Conservation (phyloP, 2,113 vertebrate genomes). For the Calypte anna region DNA sequence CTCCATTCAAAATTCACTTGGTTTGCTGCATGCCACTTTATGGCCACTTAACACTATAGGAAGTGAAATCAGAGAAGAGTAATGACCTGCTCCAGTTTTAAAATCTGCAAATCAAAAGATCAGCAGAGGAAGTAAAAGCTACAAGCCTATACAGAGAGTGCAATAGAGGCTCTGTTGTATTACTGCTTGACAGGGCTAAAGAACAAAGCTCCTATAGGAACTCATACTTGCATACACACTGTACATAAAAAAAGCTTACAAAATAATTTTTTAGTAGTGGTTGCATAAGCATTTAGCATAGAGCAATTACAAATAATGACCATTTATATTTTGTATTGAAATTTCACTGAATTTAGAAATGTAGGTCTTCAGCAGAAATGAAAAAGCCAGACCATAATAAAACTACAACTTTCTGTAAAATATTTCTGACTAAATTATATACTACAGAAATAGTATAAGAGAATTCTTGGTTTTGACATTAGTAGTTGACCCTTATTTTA, state of each 20-base stretch:
- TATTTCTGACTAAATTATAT: neutral
- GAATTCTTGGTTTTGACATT: neutral
- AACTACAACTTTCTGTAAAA: neutral
- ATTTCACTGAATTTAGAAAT: constrained; percentile 3
- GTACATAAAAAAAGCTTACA: neutral
- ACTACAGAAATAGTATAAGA: neutral
- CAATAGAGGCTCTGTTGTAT: constrained; percentile 15
- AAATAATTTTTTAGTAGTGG: constrained; percentile 33
- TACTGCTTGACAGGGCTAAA: neutral
- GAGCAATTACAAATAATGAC: neutral
- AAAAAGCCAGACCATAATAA: neutral
- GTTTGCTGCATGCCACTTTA: neutral
- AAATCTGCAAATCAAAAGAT: constrained; percentile 8
- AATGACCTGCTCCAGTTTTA: neutral
- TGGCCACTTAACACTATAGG: neutral
- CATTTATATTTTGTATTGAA: neutral
- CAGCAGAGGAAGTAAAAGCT: neutral
- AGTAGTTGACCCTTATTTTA: neutral
- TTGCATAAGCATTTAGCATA: neutral
- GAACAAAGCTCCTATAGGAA: neutral
- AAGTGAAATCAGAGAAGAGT: neutral
- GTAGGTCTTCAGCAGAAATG: neutral
- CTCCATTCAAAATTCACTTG: neutral
- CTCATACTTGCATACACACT: neutral
- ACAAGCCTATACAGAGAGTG: neutral